These are phyloP conservation scores for Nothobranchius kuhntae DNA, from an alignment of 2,113 vertebrate genomes.

Conservation along the genomic window DNA sequence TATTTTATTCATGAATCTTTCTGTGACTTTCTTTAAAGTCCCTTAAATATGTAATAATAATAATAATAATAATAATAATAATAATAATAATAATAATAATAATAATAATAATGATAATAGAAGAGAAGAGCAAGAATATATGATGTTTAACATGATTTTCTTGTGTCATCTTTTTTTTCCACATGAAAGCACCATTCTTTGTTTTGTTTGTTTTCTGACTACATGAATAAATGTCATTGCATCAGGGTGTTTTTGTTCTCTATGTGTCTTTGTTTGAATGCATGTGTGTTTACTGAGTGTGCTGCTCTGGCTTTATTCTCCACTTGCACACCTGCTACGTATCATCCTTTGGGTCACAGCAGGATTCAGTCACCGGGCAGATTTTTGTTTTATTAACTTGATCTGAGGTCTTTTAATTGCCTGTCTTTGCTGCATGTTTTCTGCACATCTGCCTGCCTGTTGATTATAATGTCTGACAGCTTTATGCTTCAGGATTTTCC, in stretches of 20 bases:
- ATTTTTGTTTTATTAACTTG: not conserved
- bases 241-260: not conserved
- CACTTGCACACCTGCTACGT: not conserved
- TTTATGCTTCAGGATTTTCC: not conserved
- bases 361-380: not conserved
- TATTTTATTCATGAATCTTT: no score
- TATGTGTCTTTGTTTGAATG: not conserved
- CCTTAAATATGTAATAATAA: no score
- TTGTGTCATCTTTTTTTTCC: no score
- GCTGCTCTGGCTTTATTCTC: not conserved
- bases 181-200: no score
- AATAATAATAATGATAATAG: no score
- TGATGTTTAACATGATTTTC: no score
- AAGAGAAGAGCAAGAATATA: no score
- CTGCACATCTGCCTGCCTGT: not conserved
- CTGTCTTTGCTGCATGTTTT: not conserved
- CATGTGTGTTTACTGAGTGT: constrained; percentile 1
- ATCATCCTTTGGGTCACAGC: not conserved
- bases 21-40: no score
- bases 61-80: no score
- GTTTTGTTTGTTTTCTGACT: not conserved
- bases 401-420: not conserved
- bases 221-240: not conserved
- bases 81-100: no score
- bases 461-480: not conserved